These are phyloP conservation scores for Nemurella pictetii DNA, from an alignment of 2,888 invertebrate genomes.

Conservation along the genomic window DNA sequence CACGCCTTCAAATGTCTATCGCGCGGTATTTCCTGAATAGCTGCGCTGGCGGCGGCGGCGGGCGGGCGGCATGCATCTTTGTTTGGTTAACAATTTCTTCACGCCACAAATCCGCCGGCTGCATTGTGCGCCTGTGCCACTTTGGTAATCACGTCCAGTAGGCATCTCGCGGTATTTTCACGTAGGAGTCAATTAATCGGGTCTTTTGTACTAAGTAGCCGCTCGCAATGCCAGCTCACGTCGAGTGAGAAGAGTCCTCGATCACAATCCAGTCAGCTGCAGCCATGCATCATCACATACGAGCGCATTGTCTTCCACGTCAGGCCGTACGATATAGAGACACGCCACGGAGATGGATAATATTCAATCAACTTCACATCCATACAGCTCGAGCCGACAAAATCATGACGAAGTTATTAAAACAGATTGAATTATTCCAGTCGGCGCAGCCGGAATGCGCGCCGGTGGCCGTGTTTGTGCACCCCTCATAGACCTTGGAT, in stretches of 20 bases:
- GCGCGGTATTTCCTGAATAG: too few species aligned
- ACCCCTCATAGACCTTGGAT: constrained; percentile 21
- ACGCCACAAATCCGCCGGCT: not conserved
- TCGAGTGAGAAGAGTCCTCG: not conserved
- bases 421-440: not conserved
- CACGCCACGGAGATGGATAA: not conserved
- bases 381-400: not conserved
- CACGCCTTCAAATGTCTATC: not conserved
- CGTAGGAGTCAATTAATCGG: not conserved
- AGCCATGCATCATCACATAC: not conserved
- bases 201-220: not conserved
- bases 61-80: not conserved
- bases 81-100: not conserved
- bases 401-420: not conserved
- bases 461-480: not conserved
- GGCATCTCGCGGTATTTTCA: not conserved
- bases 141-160: not conserved
- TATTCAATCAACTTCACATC: not conserved
- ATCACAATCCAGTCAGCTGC: not conserved
- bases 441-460: not conserved
- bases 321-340: not conserved
- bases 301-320: not conserved
- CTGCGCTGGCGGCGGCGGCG: not conserved
- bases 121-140: not conserved
- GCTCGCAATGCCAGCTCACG: not conserved